Base-by-base conservation (phyloP, 1,140 invertebrate genomes). In the Nephotettix cincticeps region DNA sequence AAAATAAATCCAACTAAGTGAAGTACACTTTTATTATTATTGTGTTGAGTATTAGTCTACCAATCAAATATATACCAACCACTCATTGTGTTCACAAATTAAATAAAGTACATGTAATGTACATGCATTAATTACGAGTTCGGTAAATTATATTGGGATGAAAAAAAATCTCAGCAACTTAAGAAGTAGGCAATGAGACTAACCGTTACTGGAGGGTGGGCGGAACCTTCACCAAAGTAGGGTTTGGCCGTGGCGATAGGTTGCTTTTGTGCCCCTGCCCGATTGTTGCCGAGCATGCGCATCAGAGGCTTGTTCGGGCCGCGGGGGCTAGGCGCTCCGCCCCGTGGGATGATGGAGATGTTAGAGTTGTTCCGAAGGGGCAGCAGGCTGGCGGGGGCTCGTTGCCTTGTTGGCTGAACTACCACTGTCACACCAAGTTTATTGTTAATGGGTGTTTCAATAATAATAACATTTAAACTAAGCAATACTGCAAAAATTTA, bases 291-390 rank as follows among this genome's bases (percentile, higher is more conserved):
- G 2, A 70, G 69, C 58, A 70, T 19, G 21, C 69, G 56, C 0
- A 65, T 43, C 17, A 70, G 29, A 1, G 69, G 61, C 43, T 51
- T 63, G n/a, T 70, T 65, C 17, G 28, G 28, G 19, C 58, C 56
- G 14, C 69, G 51, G 25, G 30, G 32, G 17, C 21, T 40, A 11
- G 40, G 17, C 3, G 45, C 30, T 30, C 66, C 43, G 30, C 36
- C 45, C 11, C 69, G 69, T 19, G 58, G 69, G n/a, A 70, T 70
- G 6, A 70, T 70, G 6, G 69, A 70, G 25, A 70, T 70, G 29
- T 68, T 68, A 9, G 66, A 68, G 45, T 70, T 70, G 61, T 70
- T 70, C 45, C 69, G 43, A 14, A 69, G 27, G 2, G 54, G 47
- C 14, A 58, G 40, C 4, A 70, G 45, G 28, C 43, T 63, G n/a